A percentile compares a stretch with the other conserved stretches of the same genome.
Evolutionary conservation across 2,797 vertebrate species (phyloP).

Genomic region (Synaphobranchus kaupii): DNA sequence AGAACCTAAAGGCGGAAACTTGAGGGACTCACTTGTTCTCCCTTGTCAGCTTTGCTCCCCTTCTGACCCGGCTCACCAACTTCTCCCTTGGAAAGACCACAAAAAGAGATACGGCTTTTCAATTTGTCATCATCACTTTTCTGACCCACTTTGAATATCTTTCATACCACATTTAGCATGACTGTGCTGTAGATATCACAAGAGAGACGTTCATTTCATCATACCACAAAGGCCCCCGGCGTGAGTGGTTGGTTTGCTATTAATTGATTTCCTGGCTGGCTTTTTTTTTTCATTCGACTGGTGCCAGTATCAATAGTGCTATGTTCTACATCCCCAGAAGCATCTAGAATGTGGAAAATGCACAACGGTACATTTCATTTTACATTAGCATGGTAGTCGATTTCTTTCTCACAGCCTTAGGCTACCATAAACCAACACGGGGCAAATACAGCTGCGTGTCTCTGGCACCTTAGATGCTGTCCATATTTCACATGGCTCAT

Average conservation of each 20-base stretch:
- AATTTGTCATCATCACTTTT: constrained; percentile 32
- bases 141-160: constrained; percentile 46
- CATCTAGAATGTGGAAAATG: constrained; percentile 37
- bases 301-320: constrained; percentile 51
- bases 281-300: constrained; percentile 47
- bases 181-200: constrained; percentile 59
- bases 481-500: constrained; percentile 20
- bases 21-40: constrained; percentile 86
- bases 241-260: constrained; percentile 53
- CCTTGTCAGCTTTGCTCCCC: constrained; percentile 96
- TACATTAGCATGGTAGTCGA: constrained; percentile 26
- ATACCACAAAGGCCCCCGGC: constrained; percentile 60
- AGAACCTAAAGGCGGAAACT: background rate
- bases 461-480: background rate
- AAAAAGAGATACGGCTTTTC: constrained; percentile 35
- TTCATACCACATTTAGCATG: constrained; percentile 55
- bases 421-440: constrained; percentile 23
- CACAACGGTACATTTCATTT: constrained; percentile 43
- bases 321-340: constrained; percentile 53
- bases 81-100: constrained; percentile 84
- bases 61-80: constrained; percentile 97
- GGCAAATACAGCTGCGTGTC: background rate
- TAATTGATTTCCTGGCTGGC: constrained; percentile 65
- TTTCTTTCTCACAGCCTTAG: constrained; percentile 35
- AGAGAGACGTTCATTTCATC: constrained; percentile 66